phyloP scores from a whole-genome alignment of 2,888 invertebrate species.

The Eilema depressum region DNA sequence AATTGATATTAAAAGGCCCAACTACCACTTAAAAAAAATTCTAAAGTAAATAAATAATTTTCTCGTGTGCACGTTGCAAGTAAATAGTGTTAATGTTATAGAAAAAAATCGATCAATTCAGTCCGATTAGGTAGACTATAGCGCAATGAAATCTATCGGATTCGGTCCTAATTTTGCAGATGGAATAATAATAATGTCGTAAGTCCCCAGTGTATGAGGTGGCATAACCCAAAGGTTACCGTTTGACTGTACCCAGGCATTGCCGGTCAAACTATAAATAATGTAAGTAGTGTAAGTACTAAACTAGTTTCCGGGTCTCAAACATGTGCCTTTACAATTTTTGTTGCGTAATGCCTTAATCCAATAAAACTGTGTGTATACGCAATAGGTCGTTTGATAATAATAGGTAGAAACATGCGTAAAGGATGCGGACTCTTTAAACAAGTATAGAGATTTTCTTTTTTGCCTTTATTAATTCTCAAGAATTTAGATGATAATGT shows the following conservation, averaged over 20 bases:
- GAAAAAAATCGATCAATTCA: too few relatives aligned
- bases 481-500: not conserved
- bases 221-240: conserved; percentile 59
- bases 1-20: too few relatives aligned
- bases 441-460: too few relatives aligned
- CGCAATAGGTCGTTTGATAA: not conserved
- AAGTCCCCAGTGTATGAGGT: conserved; percentile 41
- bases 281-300: conserved; percentile 52
- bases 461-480: too few relatives aligned
- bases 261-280: conserved; percentile 69
- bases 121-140: too few relatives aligned
- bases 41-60: too few relatives aligned
- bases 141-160: too few relatives aligned
- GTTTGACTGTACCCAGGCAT: conserved; percentile 56
- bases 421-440: too few relatives aligned
- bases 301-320: conserved; percentile 62
- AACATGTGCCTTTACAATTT: conserved; percentile 59
- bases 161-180: not conserved
- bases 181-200: not conserved
- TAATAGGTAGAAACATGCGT: not conserved
- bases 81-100: too few relatives aligned
- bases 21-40: too few relatives aligned
- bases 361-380: not conserved
- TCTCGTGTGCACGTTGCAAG: too few relatives aligned
- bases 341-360: conserved; percentile 59